Evolutionary conservation across 2,797 vertebrate species (phyloP), one percentile per base, ranked within the genome.

Genomic region (Setipinna tenuifilis): DNA sequence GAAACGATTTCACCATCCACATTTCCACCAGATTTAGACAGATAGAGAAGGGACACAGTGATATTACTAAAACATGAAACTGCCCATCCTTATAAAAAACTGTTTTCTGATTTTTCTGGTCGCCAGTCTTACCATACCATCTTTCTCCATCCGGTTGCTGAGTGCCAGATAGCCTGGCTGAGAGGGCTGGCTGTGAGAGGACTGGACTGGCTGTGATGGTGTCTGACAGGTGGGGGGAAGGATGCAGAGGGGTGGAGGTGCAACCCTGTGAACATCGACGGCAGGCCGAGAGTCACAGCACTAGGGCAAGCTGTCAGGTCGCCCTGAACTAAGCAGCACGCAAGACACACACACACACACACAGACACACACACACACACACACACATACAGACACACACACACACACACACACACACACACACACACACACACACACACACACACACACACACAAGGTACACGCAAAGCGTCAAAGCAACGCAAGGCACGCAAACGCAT

Each of bases 371-470:
- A 48, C 10, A 10, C 46, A 10, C 46, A 48, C 46, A 48, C 10
- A 5, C 50, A 57, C 14, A 58, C 54, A 83, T 12, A 25, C 59
- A 31, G 21, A 80, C 19, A 14, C 9, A 9, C 75, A 81, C 46
- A 41, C 16, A 28, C 54, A 35, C 54, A 57, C 82, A 2, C 0
- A 28, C 23, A 23, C 12, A 58, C 48, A 28, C 10, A 82, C 81
- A 82, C 54, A 7, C 12, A 31, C 17, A 83, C 57, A 83, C 57
- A 83, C 17, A 44, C 54, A 35, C 7, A 61, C 17, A 41, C 57
- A 83, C 82, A 83, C 41, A 83, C 9, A 46, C 21, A 83, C 83
- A 21, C 83, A 83, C 58, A 83, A 41, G 35, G 35, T 2, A 5
- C 2, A 41, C 35, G 35, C 35, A 41, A 41, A 41, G 35, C 50